Evolutionary conservation across 92 coral and sea anemone species (phyloP).

Genomic region (Umimayanthus chanpuru): DNA sequence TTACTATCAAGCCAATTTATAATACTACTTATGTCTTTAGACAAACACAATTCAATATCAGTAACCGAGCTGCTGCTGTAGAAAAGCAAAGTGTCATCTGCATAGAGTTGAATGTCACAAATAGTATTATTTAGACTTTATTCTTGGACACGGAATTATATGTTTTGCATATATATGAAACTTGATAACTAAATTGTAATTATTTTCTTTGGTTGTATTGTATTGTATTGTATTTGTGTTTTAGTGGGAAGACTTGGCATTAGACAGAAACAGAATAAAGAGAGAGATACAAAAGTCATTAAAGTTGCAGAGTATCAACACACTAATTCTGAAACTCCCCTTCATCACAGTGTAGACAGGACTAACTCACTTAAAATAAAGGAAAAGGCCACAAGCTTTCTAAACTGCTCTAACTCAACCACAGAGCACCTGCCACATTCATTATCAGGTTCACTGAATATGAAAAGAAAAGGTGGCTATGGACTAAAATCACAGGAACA

Average conservation of each 20-base stretch:
- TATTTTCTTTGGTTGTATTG: no score
- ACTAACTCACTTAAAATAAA: background rate
- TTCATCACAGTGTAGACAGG: background rate
- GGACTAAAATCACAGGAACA: constrained; percentile 3
- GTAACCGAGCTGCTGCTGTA: no score
- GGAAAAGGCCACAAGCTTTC: background rate
- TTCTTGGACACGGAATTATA: no score
- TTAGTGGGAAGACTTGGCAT: background rate
- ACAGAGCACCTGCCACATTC: background rate
- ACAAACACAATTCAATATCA: no score
- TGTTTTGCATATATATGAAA: background rate
- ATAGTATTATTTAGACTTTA: no score
- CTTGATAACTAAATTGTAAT: background rate
- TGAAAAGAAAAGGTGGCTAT: background rate
- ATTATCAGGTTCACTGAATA: background rate
- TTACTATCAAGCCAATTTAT: no score
- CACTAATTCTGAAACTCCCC: background rate
- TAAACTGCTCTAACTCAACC: background rate
- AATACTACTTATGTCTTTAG: no score
- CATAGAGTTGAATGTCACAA: no score
- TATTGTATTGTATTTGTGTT: background rate
- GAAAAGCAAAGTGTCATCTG: no score
- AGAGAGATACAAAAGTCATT: background rate
- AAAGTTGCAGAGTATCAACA: background rate
- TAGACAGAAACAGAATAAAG: constrained; percentile 10